These are phyloP conservation scores for Scaptomyza montana DNA, from an alignment of 1,140 invertebrate species.

Conservation along the genomic window DNA sequence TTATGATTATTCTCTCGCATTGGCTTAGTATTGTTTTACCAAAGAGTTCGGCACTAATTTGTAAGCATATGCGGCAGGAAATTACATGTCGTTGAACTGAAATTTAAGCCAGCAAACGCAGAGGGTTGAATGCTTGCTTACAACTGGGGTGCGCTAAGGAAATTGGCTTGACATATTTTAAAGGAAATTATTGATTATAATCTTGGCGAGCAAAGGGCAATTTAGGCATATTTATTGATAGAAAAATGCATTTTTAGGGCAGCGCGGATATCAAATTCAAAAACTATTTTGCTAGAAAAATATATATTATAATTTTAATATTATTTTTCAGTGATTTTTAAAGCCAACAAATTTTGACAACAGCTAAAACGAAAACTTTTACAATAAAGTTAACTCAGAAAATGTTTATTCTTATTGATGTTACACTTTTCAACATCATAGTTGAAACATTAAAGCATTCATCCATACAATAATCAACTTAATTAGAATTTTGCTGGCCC, in stretches of 20 bases:
- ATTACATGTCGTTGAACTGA: slow-evolving; percentile 33
- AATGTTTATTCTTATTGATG: not conserved
- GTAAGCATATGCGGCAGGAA: slow-evolving; percentile 52
- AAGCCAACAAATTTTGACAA: too few species aligned
- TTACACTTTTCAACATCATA: not conserved
- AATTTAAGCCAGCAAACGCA: not conserved
- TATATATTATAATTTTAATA: too few species aligned
- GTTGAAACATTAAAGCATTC: not conserved
- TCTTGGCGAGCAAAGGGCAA: not conserved
- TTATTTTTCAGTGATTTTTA: too few species aligned
- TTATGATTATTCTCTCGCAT: slow-evolving; percentile 42
- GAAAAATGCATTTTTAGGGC: not conserved
- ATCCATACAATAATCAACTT: not conserved
- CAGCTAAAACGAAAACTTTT: not conserved
- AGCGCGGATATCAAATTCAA: too few species aligned
- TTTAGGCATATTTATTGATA: not conserved
- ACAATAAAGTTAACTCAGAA: not conserved
- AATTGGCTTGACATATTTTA: slow-evolving; percentile 31
- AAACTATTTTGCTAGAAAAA: too few species aligned
- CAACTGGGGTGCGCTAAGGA: not conserved
- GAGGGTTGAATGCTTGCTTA: not conserved
- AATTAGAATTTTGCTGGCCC: not conserved
- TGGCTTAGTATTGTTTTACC: slow-evolving; percentile 40
- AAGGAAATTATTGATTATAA: slow-evolving; percentile 20
- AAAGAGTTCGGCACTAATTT: slow-evolving; percentile 39